Percentiles rank a stretch among this genome's conserved stretches.
phyloP scores from a whole-genome alignment of 2,113 vertebrate genomes.

The Hemibagrus wyckioides region DNA sequence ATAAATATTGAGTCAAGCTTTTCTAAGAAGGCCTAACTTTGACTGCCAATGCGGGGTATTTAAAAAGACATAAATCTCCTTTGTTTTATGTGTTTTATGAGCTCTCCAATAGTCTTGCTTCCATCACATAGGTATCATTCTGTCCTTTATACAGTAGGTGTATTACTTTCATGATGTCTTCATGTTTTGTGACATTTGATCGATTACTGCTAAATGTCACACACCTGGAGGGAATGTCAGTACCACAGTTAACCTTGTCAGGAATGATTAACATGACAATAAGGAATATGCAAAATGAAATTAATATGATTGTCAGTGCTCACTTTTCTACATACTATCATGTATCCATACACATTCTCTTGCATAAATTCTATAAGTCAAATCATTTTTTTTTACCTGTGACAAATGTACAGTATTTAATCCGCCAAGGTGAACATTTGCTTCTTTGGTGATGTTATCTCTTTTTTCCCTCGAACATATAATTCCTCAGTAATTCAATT shows the following conservation, averaged over 20 bases:
- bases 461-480: neutral
- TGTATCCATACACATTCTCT: neutral
- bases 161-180: slow-evolving; percentile 13
- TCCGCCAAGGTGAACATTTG: too few relatives aligned
- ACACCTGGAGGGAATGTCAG: neutral
- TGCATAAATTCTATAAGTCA: neutral
- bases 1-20: slow-evolving; percentile 43
- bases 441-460: too few relatives aligned
- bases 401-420: too few relatives aligned
- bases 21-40: neutral
- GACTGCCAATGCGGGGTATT: neutral
- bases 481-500: neutral
- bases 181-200: slow-evolving; percentile 25
- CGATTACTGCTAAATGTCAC: slow-evolving; percentile 2
- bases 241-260: neutral
- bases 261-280: slow-evolving; percentile 8
- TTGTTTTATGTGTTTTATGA: slow-evolving; percentile 2
- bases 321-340: neutral
- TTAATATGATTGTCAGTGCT: neutral
- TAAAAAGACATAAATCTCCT: neutral
- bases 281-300: neutral
- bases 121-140: neutral
- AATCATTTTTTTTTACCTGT: neutral
- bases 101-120: neutral
- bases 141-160: neutral